Base-by-base conservation (phyloP, 2,797 vertebrate species). In the Eleutherodactylus coqui region DNA sequence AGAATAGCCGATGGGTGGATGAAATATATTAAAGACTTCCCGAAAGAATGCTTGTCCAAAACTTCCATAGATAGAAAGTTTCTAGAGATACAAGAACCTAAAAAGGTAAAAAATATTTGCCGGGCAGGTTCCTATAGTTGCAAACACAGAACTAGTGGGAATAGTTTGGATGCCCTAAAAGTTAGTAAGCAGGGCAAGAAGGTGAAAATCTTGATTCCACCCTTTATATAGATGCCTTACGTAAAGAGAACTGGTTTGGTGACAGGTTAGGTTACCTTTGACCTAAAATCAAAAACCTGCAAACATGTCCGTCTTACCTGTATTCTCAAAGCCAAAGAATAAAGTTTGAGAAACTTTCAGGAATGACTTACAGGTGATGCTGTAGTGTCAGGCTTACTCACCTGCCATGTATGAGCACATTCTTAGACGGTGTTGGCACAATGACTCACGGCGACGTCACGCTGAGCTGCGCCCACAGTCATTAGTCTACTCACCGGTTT, bases 391-490 rank as follows among this genome's bases (percentile, higher is more conserved):
- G 27, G 32, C 45, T 76, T 53, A 76, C 29, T 76, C 70, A 73
- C 70, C 70, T 73, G 38, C 32, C 27, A 11, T 47, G 10, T 45
- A 21, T 67, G 29, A 69, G 17, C 27, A 60, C 53, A 62, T 75
- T 82, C 67, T 36, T 75, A 58, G 81, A 73, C 32, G 43, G 47
- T 41, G 55, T 73, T 58, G 27, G 53, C 24, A 29, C 16, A 80
- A 60, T 81, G 70, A 82, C 41, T 86, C 78, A 81, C 21, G 75
- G 21, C 36, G 24, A 69, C 43, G n/a, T 64, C 67, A 75, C 19
- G 36, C 72, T 79, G 36, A 51, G 53, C 11, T 24, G 19, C 16
- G 69, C 29, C 70, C 24, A 80, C 78, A 64, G 67, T 78, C 84
- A 47, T 6, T 43, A 45, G 27, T 69, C 75, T 72, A 8, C 13